Base-by-base conservation (phyloP, 1,140 invertebrate genomes). In the Drosophila seguyi region DNA sequence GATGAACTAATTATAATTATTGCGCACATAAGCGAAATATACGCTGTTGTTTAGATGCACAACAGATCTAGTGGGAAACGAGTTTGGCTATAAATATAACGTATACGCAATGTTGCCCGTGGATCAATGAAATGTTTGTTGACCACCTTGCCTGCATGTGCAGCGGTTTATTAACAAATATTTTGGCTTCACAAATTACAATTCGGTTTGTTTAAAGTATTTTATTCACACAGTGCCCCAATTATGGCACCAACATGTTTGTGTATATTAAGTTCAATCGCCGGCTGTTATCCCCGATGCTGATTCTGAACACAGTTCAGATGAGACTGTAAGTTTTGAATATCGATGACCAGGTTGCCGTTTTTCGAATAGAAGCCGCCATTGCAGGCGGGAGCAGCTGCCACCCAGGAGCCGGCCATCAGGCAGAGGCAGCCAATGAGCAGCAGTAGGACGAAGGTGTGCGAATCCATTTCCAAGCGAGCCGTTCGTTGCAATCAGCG, bases 261-360 rank as follows among this genome's bases (percentile, higher is more conserved):
- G 10, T 41, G 39, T 41, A 36, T 38, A 34, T 22, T 16, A 22
- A 18, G 36, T 31, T 13, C 11, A 18, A 20, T 36, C n/a, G 14
- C 1, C 22, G 0, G 10, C 7, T 25, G 6, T 66, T 69, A 83
- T 31, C 83, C 84, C 8, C 34, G 53, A 72, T 78, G 59, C n/a
- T 39, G 36, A 53, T 61, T 53, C 55, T 81, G 53, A 4, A 87
- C 63, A 48, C 83, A 87, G 25, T 53, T 34, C 0, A 83, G 57
- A 1, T 60, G 41, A 0, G 20, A 0, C 1, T 66, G 22, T 8
- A 88, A 27, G 6, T 76, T 42, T 1, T 79, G 27, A 1, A 79
- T 0, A 52, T 87, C 63, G 14, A 87, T 60, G 38, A 76, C 20
- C 16, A 87, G 18, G 34, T 88, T 57, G 7, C 84, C 84, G 16